A percentile compares a stretch with the other conserved stretches of the same genome.
These are phyloP conservation scores for Drosophila stalkeri DNA, from an alignment of 2,888 invertebrate species.

Conservation along the genomic window DNA sequence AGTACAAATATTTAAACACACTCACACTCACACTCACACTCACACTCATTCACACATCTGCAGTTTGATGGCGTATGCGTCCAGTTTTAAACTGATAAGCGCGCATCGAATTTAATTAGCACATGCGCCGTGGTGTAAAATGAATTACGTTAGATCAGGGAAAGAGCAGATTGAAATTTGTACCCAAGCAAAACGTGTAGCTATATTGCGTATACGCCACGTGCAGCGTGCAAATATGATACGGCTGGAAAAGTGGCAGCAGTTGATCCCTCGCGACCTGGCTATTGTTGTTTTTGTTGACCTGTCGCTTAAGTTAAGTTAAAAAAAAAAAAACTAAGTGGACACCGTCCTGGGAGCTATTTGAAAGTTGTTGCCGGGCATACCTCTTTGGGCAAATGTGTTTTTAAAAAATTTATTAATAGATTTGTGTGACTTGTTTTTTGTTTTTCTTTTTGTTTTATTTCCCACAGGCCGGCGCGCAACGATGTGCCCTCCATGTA, in stretches of 20 bases:
- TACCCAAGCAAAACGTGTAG: background rate
- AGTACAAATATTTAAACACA: constrained; percentile 69
- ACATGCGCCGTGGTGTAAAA: constrained; percentile 17
- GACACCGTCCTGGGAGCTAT: constrained; percentile 64
- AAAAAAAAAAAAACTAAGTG: constrained; percentile 21
- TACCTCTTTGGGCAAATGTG: constrained; percentile 18
- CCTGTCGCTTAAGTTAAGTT: constrained; percentile 33
- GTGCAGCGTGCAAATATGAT: constrained; percentile 26
- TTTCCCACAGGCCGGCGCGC: constrained; percentile 83
- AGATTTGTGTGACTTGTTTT: constrained; percentile 58
- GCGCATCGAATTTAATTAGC: constrained; percentile 60
- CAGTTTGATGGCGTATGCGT: constrained; percentile 8
- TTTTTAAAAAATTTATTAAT: constrained; percentile 65
- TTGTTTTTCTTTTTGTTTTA: constrained; percentile 11
- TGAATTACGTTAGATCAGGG: constrained; percentile 17
- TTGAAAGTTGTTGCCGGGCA: constrained; percentile 44
- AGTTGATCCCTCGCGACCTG: constrained; percentile 37
- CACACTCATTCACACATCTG: constrained; percentile 5
- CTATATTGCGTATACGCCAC: constrained; percentile 49
- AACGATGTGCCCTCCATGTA: constrained; percentile 86
- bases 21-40: constrained; percentile 1
- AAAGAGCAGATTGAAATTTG: constrained; percentile 10
- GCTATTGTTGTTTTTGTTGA: constrained; percentile 25
- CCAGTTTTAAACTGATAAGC: constrained; percentile 55
- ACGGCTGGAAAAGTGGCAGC: constrained; percentile 37